Evolutionary conservation across 2,888 invertebrate genomes (phyloP).

Genomic region (Campaea margaritaria): DNA sequence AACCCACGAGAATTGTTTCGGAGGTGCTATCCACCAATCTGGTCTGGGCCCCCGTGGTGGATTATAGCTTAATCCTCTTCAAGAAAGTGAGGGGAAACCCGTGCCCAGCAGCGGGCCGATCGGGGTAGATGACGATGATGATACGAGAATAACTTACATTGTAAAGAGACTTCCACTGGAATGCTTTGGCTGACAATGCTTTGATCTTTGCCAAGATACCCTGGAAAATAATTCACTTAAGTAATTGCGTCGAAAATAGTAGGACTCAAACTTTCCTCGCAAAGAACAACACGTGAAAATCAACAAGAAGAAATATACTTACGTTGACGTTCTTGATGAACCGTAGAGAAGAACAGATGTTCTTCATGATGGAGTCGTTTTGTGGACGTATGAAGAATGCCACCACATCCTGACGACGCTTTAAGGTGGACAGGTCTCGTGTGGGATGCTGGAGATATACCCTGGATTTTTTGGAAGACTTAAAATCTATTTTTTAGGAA

Average conservation of each 20-base stretch:
- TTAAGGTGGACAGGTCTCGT: conserved; percentile 84
- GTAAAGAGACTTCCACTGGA: conserved; percentile 89
- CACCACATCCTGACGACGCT: conserved; percentile 88
- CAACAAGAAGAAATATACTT: conserved; percentile 45
- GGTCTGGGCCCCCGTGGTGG: too few species aligned
- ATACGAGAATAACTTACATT: conserved; percentile 77
- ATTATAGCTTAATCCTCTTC: too few species aligned
- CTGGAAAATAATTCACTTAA: conserved; percentile 68
- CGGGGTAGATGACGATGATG: too few species aligned
- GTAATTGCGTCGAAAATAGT: too few species aligned
- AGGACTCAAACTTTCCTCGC: too few species aligned
- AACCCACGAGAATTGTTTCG: too few species aligned
- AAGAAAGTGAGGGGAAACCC: too few species aligned
- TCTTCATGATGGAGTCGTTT: conserved; percentile 86
- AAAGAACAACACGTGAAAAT: too few species aligned
- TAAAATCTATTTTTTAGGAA: too few species aligned
- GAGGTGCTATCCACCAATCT: too few species aligned
- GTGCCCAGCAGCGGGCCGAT: too few species aligned
- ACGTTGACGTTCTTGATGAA: conserved; percentile 87
- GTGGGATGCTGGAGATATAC: conserved; percentile 89
- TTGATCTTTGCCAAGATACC: conserved; percentile 87
- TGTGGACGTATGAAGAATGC: conserved; percentile 87
- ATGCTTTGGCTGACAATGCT: conserved; percentile 85
- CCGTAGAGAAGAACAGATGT: conserved; percentile 86
- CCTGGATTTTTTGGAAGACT: background rate